A percentile compares a stretch with the other conserved stretches of the same genome.
Conservation (phyloP, 2,113 vertebrate species). For the Malurus cyaneus region DNA sequence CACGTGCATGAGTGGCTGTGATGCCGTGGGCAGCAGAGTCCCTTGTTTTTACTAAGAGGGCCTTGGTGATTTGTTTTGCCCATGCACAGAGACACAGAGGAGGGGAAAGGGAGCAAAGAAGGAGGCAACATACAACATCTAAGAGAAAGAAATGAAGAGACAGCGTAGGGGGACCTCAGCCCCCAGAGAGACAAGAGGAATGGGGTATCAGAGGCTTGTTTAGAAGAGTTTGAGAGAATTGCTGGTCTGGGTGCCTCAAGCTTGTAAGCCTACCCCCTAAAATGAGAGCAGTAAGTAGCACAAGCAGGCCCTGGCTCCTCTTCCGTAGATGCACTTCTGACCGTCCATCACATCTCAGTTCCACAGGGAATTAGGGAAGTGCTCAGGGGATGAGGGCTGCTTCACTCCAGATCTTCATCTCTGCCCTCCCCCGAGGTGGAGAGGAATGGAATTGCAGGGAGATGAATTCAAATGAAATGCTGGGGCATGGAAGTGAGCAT, state of each 20-base stretch:
- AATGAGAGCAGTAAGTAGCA: constrained; percentile 12
- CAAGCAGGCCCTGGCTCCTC: constrained; percentile 64
- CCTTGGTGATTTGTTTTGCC: constrained; percentile 46
- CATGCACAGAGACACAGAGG: constrained; percentile 38
- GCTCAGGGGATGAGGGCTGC: constrained; percentile 33
- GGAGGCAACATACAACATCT: constrained; percentile 21
- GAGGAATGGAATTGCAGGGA: constrained; percentile 35
- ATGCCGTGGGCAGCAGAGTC: neutral
- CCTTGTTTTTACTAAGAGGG: constrained; percentile 24
- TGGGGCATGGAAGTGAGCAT: constrained; percentile 49
- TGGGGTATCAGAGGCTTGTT: neutral
- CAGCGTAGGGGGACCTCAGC: constrained; percentile 15
- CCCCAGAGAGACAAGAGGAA: neutral
- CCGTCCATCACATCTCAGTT: constrained; percentile 58
- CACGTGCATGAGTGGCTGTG: constrained; percentile 12
- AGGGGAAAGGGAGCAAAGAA: neutral
- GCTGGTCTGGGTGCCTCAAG: constrained; percentile 23
- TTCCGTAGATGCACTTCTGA: constrained; percentile 66
- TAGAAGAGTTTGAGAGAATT: constrained; percentile 19
- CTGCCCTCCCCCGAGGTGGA: constrained; percentile 53
- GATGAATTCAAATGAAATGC: constrained; percentile 71
- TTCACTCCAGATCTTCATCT: constrained; percentile 74
- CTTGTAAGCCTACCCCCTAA: constrained; percentile 9
- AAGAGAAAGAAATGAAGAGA: constrained; percentile 28
- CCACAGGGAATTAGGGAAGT: constrained; percentile 61